phyloP scores from a whole-genome alignment of 2,797 vertebrate genomes.

The Triplophysa bombifrons region DNA sequence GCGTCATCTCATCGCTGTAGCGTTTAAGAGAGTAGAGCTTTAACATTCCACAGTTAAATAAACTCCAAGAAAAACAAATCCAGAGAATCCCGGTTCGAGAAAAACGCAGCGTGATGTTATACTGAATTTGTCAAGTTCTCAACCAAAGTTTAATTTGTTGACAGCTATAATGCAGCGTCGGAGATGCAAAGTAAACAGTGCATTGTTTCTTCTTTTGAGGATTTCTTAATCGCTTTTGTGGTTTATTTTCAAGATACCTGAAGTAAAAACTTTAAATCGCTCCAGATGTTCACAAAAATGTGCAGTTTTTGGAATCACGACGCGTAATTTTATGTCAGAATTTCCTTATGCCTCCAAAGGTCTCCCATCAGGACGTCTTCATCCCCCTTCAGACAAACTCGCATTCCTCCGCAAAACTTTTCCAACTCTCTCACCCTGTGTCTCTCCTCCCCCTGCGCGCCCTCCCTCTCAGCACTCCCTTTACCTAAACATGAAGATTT shows the following conservation, averaged over 20 bases:
- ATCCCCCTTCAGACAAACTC: slow-evolving; percentile 64
- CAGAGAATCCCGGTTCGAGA: background rate
- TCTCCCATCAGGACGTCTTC: slow-evolving; percentile 57
- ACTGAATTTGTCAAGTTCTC: background rate
- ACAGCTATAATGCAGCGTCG: background rate
- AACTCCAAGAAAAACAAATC: background rate
- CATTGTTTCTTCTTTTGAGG: background rate
- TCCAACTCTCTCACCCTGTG: slow-evolving; percentile 59
- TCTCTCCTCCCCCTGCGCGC: slow-evolving; percentile 39
- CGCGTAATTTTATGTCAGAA: slow-evolving; percentile 53
- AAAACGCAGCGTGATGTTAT: background rate
- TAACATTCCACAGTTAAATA: background rate
- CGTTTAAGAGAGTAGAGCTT: background rate
- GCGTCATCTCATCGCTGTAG: slow-evolving; percentile 67
- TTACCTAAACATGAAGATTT: background rate
- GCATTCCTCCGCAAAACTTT: slow-evolving; percentile 77
- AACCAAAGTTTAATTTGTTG: background rate
- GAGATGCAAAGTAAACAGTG: background rate
- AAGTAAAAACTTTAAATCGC: slow-evolving; percentile 9
- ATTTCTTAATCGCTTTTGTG: background rate
- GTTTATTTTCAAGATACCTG: background rate
- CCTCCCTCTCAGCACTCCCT: slow-evolving; percentile 38
- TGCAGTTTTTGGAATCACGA: slow-evolving; percentile 47
- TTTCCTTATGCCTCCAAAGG: slow-evolving; percentile 50
- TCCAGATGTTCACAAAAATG: slow-evolving; percentile 12